Percentiles rank a stretch among this genome's conserved stretches.
Evolutionary conservation across 2,888 invertebrate genomes (phyloP).

Genomic region (Oeneis ivallda): DNA sequence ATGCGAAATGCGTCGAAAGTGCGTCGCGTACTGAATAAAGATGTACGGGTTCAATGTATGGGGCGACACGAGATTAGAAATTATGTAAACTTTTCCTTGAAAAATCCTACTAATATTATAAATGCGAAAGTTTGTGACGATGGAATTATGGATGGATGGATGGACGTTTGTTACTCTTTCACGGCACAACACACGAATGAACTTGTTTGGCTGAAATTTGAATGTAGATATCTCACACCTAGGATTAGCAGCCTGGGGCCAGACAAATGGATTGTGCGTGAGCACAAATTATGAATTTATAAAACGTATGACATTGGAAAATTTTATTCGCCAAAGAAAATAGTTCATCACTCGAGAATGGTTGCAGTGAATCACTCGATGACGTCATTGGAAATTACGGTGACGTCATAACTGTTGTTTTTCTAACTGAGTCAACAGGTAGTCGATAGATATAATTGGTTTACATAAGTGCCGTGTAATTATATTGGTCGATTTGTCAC

Average conservation of each 20-base stretch:
- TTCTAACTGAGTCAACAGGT: constrained; percentile 14
- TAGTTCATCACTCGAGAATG: not conserved
- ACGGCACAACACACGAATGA: no score
- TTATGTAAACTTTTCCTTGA: constrained; percentile 7
- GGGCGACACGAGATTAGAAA: constrained; percentile 16
- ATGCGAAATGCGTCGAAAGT: constrained; percentile 64
- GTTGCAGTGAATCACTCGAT: constrained; percentile 5
- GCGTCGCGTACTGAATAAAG: constrained; percentile 54
- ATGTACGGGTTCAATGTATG: constrained; percentile 39
- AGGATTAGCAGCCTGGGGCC: no score
- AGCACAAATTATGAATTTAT: no score
- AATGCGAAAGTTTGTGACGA: no score
- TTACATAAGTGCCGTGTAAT: constrained; percentile 5
- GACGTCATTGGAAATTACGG: constrained; percentile 22
- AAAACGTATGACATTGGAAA: constrained; percentile 13
- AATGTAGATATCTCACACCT: no score
- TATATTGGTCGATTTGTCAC: constrained; percentile 13
- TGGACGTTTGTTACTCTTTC: no score
- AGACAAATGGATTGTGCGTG: not conserved
- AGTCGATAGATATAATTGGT: constrained; percentile 3
- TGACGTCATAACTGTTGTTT: constrained; percentile 17
- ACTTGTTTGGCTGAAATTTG: no score
- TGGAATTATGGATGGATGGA: no score
- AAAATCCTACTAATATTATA: no score
- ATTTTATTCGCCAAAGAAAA: not conserved